Conservation (phyloP, 2,888 invertebrate genomes). For the Ophion costatus region DNA sequence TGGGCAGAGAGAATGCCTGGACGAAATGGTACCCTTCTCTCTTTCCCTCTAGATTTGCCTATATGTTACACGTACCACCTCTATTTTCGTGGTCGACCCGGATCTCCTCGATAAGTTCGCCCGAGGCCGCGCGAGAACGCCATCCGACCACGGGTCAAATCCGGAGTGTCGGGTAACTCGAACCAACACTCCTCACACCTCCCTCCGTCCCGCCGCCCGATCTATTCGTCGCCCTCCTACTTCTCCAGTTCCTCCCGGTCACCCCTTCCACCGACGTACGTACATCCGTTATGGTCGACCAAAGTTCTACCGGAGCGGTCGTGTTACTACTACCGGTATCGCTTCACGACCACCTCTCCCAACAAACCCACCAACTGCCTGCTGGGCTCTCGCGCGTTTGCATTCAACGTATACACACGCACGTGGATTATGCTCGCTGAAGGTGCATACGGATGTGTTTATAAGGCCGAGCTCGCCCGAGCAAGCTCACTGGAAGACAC, state of each 20-base stretch:
- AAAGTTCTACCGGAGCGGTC: conserved; percentile 70
- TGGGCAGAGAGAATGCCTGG: conserved; percentile 36
- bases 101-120: conserved; percentile 69
- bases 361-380: conserved; percentile 50
- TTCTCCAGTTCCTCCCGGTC: conserved; percentile 18
- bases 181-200: conserved; percentile 55
- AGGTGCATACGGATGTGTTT: conserved; percentile 14
- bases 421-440: neutral
- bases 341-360: conserved; percentile 62
- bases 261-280: conserved; percentile 55
- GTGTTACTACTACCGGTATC: conserved; percentile 71
- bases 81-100: conserved; percentile 69
- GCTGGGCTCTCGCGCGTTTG: conserved; percentile 55
- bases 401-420: conserved; percentile 7
- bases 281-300: conserved; percentile 72
- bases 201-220: conserved; percentile 5
- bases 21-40: conserved; percentile 40
- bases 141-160: conserved; percentile 67
- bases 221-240: neutral
- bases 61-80: conserved; percentile 56
- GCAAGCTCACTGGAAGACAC: conserved; percentile 43
- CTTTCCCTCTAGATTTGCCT: conserved; percentile 43
- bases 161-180: conserved; percentile 70
- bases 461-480: conserved; percentile 29
- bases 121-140: conserved; percentile 61